These are phyloP conservation scores for Pleuronectes platessa DNA, from an alignment of 2,113 vertebrate genomes.

Conservation along the genomic window DNA sequence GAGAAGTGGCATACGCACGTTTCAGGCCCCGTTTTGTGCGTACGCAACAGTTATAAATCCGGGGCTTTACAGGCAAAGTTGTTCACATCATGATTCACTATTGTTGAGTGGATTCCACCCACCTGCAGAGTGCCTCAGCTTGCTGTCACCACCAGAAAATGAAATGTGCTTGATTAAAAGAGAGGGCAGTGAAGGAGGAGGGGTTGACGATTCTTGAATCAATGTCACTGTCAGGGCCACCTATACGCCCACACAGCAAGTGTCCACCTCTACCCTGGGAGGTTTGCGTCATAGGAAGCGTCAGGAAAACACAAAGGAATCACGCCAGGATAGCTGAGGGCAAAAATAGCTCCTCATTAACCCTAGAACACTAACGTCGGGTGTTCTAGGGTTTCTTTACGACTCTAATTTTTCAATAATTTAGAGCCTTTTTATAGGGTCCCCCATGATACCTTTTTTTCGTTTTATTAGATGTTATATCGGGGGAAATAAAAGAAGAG, in stretches of 20 bases:
- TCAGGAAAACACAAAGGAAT: neutral
- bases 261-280: neutral
- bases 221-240: slow-evolving; percentile 5
- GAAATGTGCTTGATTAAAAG: neutral
- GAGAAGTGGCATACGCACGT: too few species aligned
- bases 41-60: too few species aligned
- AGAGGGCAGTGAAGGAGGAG: slow-evolving; percentile 1
- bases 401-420: too few species aligned
- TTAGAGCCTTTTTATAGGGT: too few species aligned
- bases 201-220: slow-evolving; percentile 30
- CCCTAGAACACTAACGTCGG: too few species aligned
- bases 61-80: slow-evolving; percentile 4
- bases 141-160: slow-evolving; percentile 2
- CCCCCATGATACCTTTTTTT: too few species aligned
- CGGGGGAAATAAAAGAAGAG: too few species aligned
- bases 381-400: too few species aligned
- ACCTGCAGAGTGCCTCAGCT: slow-evolving; percentile 23
- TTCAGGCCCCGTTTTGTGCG: too few species aligned
- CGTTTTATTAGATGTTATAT: too few species aligned
- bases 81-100: slow-evolving; percentile 61
- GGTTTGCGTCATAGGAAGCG: neutral
- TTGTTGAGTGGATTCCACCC: slow-evolving; percentile 49
- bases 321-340: neutral
- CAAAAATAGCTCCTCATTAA: neutral
- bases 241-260: neutral